Percentiles rank a stretch among this genome's conserved stretches.
Evolutionary conservation across 2,888 invertebrate species (phyloP).

Genomic region (Tiliacea citrago): DNA sequence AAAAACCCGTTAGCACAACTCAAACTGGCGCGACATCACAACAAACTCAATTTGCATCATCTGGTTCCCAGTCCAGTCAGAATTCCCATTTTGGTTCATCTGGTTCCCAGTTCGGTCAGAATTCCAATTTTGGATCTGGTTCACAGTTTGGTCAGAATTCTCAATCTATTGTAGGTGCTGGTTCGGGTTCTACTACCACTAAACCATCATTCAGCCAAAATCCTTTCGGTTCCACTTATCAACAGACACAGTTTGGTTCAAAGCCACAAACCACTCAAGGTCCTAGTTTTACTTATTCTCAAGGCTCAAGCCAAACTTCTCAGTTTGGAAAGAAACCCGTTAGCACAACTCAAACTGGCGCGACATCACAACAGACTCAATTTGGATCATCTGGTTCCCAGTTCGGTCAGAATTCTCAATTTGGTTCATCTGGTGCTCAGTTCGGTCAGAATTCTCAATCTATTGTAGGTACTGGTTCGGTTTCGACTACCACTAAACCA

Average conservation of each 20-base stretch:
- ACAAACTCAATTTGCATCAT: slow-evolving; percentile 12
- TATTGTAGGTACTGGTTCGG: neutral
- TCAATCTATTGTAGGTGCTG: too few species aligned
- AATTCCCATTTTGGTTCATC: slow-evolving; percentile 15
- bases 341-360: slow-evolving; percentile 8
- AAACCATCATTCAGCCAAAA: neutral
- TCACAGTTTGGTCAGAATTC: slow-evolving; percentile 10
- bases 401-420: slow-evolving; percentile 25
- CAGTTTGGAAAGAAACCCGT: slow-evolving; percentile 36
- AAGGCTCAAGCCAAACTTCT: slow-evolving; percentile 20
- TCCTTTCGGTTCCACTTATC: slow-evolving; percentile 18
- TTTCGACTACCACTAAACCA: slow-evolving; percentile 20
- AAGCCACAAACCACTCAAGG: slow-evolving; percentile 27
- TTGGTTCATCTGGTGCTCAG: slow-evolving; percentile 8
- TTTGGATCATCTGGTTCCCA: neutral
- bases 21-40: slow-evolving; percentile 38
- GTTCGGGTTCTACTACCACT: neutral
- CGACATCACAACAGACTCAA: slow-evolving; percentile 43
- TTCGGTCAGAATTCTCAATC: slow-evolving; percentile 22
- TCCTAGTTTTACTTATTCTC: slow-evolving; percentile 34
- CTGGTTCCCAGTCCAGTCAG: slow-evolving; percentile 1
- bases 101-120: slow-evolving; percentile 10
- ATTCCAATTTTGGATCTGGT: too few species aligned
- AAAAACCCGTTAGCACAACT: slow-evolving; percentile 23
- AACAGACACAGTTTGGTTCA: slow-evolving; percentile 21